Base-by-base conservation (phyloP, 92 coral and sea anemone species). In the Phymanthus crucifer region DNA sequence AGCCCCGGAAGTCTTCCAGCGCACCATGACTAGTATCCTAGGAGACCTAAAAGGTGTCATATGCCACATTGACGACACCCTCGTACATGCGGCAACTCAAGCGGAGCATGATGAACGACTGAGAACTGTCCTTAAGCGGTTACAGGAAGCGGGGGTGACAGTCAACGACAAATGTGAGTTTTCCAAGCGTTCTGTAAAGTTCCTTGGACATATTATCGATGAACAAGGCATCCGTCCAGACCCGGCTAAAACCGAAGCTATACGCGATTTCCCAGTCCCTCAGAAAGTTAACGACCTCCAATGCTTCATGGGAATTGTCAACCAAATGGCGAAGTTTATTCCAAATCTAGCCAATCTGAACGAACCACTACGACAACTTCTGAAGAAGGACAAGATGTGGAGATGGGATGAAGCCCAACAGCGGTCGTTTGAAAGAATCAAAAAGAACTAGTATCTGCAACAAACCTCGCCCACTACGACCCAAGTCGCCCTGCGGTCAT, bases 311-410 rank as follows among this genome's bases (percentile, higher is more conserved):
- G 89, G 87, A 11, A 83, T 90, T 86, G 87, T 81, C 50, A 84
- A 87, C 80, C 91, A 90, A 18, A 83, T 87, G 23, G 87, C 89
- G 1, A 91, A 84, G 79, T 90, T 87, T 23, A 40, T 86, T 3
- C 82, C 94, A 27, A 48, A 83, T 18, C 88, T 86, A 12, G 78
- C 89, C 65, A 78, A 65, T 75, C 50, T 50, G 18, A 89, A 79
- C 52, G 86, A 71, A 78, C 86, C 90, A 24, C 72, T 86, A 29
- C 84, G 87, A 70, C 89, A 89, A 32, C 83, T 81, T 23, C 77
- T 89, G 17, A 78, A 68, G 77, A 89, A 85, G 31, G 86, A 90
- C 36, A 61, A 8, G 17, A 14, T 47, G 34, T 89, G 88, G 90
- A 16, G 29, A 38, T 89, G 88, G 90, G 83, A 58, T 34, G 86